phyloP scores from a whole-genome alignment of 2,797 vertebrate genomes.

The Epinephelus malabaricus region DNA sequence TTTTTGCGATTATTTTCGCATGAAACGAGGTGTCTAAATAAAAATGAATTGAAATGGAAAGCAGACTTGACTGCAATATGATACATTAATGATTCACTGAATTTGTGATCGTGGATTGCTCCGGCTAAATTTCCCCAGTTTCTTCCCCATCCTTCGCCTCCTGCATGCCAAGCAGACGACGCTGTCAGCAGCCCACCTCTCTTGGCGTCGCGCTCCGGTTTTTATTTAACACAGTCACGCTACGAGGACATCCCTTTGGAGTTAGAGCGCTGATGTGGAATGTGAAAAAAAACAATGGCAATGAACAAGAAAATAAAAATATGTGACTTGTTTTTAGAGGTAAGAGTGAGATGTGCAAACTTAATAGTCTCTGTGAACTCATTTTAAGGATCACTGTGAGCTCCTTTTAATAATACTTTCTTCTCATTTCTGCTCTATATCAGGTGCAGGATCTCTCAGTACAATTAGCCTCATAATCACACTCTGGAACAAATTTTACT shows the following conservation, averaged over 20 bases:
- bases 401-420: not conserved
- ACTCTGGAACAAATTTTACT: conserved; percentile 18
- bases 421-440: conserved; percentile 11
- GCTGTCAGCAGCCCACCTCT: conserved; percentile 48
- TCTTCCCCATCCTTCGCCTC: conserved; percentile 44
- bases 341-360: conserved; percentile 32
- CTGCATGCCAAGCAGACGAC: conserved; percentile 69
- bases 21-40: conserved; percentile 63
- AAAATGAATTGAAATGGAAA: conserved; percentile 73
- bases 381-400: conserved; percentile 28
- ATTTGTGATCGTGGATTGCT: conserved; percentile 66
- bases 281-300: conserved; percentile 40
- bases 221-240: conserved; percentile 71
- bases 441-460: conserved; percentile 28
- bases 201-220: conserved; percentile 39
- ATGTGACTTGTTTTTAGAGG: conserved; percentile 44
- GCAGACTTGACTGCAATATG: conserved; percentile 66
- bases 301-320: conserved; percentile 60
- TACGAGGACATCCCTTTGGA: conserved; percentile 50
- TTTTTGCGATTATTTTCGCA: conserved; percentile 66
- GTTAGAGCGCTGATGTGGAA: conserved; percentile 36
- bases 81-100: conserved; percentile 75
- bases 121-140: conserved; percentile 75
- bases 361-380: conserved; percentile 20
- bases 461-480: conserved; percentile 36